A percentile compares a stretch with the other conserved stretches of the same genome.
Conservation (phyloP, 2,113 vertebrate genomes). For the Nerophis lumbriciformis region DNA sequence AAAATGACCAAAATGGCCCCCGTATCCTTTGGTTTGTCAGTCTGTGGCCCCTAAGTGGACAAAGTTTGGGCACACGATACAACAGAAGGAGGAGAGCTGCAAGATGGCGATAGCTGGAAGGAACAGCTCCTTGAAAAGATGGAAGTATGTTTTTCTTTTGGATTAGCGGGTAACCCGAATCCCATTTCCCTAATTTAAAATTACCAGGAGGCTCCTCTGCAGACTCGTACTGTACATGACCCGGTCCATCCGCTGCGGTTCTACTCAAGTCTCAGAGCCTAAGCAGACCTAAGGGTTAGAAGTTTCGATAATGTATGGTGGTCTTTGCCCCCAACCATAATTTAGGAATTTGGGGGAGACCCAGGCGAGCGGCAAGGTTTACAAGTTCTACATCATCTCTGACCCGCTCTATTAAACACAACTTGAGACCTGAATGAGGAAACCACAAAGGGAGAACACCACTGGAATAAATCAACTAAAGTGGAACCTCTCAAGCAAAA, state of each 20-base stretch:
- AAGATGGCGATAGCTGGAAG: constrained; percentile 11
- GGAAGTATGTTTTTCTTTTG: constrained; percentile 61
- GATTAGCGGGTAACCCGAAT: constrained; percentile 43
- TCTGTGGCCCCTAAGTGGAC: too few relatives aligned
- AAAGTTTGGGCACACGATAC: constrained; percentile 35
- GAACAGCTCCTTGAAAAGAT: constrained; percentile 45
- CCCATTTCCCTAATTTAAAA: constrained; percentile 22
- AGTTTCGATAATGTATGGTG: constrained; percentile 30
- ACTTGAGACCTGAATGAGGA: constrained; percentile 17
- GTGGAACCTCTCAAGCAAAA: not conserved
- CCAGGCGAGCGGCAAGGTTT: constrained; percentile 31
- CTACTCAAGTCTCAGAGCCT: constrained; percentile 31
- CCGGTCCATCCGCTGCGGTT: constrained; percentile 52
- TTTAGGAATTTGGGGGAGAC: constrained; percentile 44
- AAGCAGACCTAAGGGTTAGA: constrained; percentile 20
- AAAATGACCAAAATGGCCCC: too few relatives aligned
- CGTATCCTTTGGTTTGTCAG: too few relatives aligned
- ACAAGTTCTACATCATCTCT: constrained; percentile 31
- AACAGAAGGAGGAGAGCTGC: constrained; percentile 51
- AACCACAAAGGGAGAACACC: constrained; percentile 36
- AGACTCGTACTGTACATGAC: constrained; percentile 40
- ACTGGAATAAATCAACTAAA: constrained; percentile 17
- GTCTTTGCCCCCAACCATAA: constrained; percentile 33
- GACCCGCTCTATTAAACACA: constrained; percentile 19
- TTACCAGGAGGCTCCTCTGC: constrained; percentile 30